Percentiles rank a stretch among this genome's conserved stretches.
These are phyloP conservation scores for Sorex araneus DNA, from an alignment of 2,113 vertebrate genomes.

Conservation along the genomic window DNA sequence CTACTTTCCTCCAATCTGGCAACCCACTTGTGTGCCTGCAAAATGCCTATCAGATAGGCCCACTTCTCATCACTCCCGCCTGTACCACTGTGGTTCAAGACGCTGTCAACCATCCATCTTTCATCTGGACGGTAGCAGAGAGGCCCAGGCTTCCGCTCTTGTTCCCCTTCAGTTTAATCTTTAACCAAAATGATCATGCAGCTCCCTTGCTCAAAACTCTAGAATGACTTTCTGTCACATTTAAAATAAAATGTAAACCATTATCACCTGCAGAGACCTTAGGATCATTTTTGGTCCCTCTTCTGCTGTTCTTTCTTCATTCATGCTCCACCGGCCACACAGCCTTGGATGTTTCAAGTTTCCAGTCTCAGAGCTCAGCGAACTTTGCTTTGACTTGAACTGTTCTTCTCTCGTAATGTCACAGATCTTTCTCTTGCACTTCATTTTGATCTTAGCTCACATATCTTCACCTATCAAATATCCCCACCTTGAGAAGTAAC, in stretches of 20 bases:
- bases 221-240: neutral
- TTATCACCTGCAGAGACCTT: neutral
- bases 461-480: no score
- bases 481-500: neutral
- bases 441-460: neutral
- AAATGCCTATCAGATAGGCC: neutral
- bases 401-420: neutral
- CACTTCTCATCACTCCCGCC: neutral
- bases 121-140: neutral
- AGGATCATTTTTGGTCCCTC: neutral
- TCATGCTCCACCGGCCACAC: neutral
- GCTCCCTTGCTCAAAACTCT: no score
- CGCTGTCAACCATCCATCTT: neutral
- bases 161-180: neutral
- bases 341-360: neutral
- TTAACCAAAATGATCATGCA: neutral
- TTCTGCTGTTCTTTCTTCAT: neutral
- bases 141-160: neutral
- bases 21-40: neutral
- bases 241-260: neutral
- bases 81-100: neutral
- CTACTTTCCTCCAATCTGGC: neutral
- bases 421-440: neutral
- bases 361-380: neutral
- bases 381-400: neutral